phyloP scores from a whole-genome alignment of 2,113 vertebrate species.

The Melanostigma gelatinosum region DNA sequence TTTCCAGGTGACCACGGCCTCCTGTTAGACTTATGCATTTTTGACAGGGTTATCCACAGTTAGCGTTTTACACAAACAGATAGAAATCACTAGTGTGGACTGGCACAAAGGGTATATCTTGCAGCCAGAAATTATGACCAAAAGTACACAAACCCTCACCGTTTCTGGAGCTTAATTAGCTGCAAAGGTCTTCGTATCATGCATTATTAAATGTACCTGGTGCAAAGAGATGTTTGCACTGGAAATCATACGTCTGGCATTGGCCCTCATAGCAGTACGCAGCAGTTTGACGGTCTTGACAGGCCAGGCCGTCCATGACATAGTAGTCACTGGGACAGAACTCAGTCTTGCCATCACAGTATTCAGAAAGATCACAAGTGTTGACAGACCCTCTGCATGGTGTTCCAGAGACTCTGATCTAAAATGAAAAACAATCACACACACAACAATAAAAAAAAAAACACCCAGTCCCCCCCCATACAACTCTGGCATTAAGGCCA shows the following conservation, averaged over 20 bases:
- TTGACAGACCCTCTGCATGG: conserved; percentile 80
- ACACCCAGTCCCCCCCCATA: no score
- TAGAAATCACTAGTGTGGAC: not conserved
- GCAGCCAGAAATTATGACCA: not conserved
- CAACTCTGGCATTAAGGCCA: not conserved
- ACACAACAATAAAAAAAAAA: not conserved
- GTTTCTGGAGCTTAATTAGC: not conserved
- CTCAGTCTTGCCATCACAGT: conserved; percentile 81
- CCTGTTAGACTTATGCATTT: not conserved
- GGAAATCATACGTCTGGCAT: conserved; percentile 88
- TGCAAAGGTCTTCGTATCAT: not conserved
- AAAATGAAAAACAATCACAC: conserved; percentile 24
- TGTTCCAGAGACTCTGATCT: conserved; percentile 85
- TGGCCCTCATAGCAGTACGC: conserved; percentile 89
- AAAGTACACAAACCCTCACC: not conserved
- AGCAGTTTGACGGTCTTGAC: conserved; percentile 59
- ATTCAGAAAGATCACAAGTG: conserved; percentile 90
- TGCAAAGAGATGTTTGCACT: conserved; percentile 86
- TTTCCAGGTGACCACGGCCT: not conserved
- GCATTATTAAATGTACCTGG: conserved; percentile 72
- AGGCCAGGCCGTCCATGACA: conserved; percentile 86
- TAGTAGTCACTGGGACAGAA: conserved; percentile 87
- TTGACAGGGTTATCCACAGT: not conserved
- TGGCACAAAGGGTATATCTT: not conserved
- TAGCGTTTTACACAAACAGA: not conserved